Conservation (phyloP, 37 sponge, comb jelly and placozoan genomes). For the Cliona cf. orientalis region DNA sequence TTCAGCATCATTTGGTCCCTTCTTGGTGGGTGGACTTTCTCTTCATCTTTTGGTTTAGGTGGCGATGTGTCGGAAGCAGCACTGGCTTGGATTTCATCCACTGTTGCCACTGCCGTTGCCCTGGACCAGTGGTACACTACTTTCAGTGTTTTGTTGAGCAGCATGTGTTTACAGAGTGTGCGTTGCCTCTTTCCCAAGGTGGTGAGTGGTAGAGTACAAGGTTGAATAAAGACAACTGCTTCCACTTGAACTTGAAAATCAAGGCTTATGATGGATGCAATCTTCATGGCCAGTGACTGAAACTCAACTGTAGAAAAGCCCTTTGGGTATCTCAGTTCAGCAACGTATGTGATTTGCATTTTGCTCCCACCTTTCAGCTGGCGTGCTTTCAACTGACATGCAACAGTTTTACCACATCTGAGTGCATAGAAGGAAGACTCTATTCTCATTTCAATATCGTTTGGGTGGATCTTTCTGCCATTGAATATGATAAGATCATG, state of each 20-base stretch:
- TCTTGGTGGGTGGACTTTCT: not conserved
- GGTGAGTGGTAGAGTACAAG: constrained; percentile 24
- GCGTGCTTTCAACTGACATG: constrained; percentile 15
- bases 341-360: constrained; percentile 1
- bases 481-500: constrained; percentile 45
- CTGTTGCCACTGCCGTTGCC: not conserved
- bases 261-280: constrained; percentile 15
- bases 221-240: constrained; percentile 14
- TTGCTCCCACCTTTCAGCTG: too few species aligned
- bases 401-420: constrained; percentile 34
- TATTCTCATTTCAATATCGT: constrained; percentile 26
- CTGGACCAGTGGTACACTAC: constrained; percentile 17
- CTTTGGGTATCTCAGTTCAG: constrained; percentile 1
- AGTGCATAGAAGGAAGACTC: not conserved
- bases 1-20: not conserved
- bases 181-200: constrained; percentile 40
- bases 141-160: not conserved
- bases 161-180: constrained; percentile 8
- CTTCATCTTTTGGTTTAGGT: too few species aligned
- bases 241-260: constrained; percentile 20
- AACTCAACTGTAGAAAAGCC: not conserved
- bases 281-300: not conserved
- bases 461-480: constrained; percentile 41
- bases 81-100: not conserved
- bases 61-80: not conserved